Conservation (phyloP, 2,888 invertebrate species). For the Trachelus tabidus region DNA sequence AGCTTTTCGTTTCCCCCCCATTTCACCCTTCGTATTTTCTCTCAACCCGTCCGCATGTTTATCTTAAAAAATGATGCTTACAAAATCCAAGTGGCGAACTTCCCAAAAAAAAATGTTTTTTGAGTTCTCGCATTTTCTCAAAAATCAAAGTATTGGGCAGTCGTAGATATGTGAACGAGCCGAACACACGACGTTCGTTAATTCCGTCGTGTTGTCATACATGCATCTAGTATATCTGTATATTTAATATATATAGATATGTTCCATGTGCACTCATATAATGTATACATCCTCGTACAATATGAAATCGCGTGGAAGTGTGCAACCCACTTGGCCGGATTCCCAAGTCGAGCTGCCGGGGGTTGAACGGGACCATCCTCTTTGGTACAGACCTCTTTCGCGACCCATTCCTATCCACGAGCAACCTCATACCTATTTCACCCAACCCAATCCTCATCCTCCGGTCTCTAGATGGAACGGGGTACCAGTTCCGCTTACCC, state of each 20-base stretch:
- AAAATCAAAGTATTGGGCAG: background rate
- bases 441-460: slow-evolving; percentile 5
- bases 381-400: slow-evolving; percentile 22
- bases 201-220: background rate
- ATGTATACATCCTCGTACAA: slow-evolving; percentile 5
- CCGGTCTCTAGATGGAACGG: background rate
- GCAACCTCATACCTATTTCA: background rate
- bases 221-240: background rate
- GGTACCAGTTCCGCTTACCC: slow-evolving; percentile 31
- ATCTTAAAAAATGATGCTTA: too few species aligned
- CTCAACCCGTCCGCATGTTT: too few species aligned
- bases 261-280: background rate
- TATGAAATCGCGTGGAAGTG: slow-evolving; percentile 41
- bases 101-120: too few species aligned
- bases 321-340: slow-evolving; percentile 53
- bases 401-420: background rate
- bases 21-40: too few species aligned
- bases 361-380: slow-evolving; percentile 19
- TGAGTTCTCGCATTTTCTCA: background rate
- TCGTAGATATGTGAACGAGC: background rate
- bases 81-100: background rate
- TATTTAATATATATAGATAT: background rate
- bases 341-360: slow-evolving; percentile 41
- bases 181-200: background rate
- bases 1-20: too few species aligned